Percentiles rank a stretch among this genome's conserved stretches.
phyloP scores from a whole-genome alignment of 1,140 invertebrate genomes.

The Neodiprion pinetum region DNA sequence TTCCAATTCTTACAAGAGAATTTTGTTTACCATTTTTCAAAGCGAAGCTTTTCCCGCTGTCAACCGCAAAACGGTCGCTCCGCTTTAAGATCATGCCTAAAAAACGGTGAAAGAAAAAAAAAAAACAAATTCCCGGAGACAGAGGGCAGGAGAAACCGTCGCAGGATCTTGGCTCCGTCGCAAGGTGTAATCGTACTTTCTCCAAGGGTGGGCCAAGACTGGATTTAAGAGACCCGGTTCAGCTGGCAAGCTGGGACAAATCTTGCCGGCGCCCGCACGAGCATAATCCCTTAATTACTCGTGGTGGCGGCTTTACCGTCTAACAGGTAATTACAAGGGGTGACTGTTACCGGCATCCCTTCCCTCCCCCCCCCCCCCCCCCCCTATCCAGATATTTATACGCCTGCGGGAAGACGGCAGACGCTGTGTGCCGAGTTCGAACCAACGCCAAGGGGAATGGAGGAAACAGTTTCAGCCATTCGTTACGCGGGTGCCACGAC shows the following conservation, averaged over 20 bases:
- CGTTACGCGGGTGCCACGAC: too few species aligned
- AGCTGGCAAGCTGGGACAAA: constrained; percentile 27
- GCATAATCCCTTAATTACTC: constrained; percentile 47
- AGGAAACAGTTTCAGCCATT: constrained; percentile 29
- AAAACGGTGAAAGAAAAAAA: too few species aligned
- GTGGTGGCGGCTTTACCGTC: constrained; percentile 27
- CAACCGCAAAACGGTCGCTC: too few species aligned
- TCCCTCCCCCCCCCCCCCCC: constrained; percentile 23
- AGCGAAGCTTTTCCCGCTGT: too few species aligned
- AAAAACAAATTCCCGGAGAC: too few species aligned
- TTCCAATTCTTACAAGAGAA: too few species aligned
- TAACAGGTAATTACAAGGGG: constrained; percentile 43
- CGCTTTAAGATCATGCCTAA: too few species aligned
- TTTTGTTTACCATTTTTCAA: too few species aligned
- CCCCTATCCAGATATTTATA: constrained; percentile 36
- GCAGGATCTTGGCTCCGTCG: too few species aligned
- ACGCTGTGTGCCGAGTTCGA: not conserved
- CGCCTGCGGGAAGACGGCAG: constrained; percentile 23
- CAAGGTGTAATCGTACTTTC: too few species aligned
- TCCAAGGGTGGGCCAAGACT: not conserved
- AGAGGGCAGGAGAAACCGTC: too few species aligned
- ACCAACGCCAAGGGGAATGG: constrained; percentile 34
- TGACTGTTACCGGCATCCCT: constrained; percentile 31
- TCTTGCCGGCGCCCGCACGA: constrained; percentile 37
- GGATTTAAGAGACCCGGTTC: constrained; percentile 20